These are phyloP conservation scores for Lacanobia oleracea DNA, from an alignment of 2,888 invertebrate genomes.

Conservation along the genomic window DNA sequence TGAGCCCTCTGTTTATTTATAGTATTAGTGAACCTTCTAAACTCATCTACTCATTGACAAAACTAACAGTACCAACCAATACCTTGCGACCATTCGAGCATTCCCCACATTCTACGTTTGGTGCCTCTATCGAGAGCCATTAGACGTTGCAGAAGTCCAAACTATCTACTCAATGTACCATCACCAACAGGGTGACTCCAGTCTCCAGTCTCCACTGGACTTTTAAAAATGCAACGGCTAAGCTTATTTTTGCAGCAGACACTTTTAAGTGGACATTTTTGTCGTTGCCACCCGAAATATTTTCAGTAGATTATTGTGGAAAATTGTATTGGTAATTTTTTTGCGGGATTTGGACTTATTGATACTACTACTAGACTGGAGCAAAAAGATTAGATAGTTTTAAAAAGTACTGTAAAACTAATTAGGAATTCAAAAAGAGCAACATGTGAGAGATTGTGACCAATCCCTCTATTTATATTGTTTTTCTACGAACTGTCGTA, in stretches of 20 bases:
- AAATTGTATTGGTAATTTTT: neutral
- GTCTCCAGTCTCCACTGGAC: neutral
- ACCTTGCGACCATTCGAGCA: conserved; percentile 47
- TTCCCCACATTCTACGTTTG: conserved; percentile 49
- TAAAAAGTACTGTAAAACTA: neutral
- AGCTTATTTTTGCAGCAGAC: conserved; percentile 34
- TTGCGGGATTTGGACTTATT: neutral
- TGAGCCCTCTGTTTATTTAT: too few species aligned
- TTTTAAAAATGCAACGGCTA: conserved; percentile 54
- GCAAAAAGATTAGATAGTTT: too few species aligned
- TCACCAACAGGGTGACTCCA: conserved; percentile 2
- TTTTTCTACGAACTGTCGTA: too few species aligned
- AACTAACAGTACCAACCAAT: conserved; percentile 37
- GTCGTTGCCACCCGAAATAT: conserved; percentile 4
- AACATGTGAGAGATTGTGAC: too few species aligned
- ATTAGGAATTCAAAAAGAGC: too few species aligned
- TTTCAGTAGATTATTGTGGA: conserved; percentile 15
- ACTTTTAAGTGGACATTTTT: conserved; percentile 16
- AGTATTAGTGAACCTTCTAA: conserved; percentile 24
- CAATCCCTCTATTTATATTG: too few species aligned
- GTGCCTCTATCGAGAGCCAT: conserved; percentile 56
- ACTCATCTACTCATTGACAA: neutral
- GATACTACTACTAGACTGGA: too few species aligned
- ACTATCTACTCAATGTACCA: conserved; percentile 25
- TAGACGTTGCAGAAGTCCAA: conserved; percentile 41